Percentiles rank a stretch among this genome's conserved stretches.
Conservation (phyloP, 2,888 invertebrate species). For the Andrena hattorfiana region DNA sequence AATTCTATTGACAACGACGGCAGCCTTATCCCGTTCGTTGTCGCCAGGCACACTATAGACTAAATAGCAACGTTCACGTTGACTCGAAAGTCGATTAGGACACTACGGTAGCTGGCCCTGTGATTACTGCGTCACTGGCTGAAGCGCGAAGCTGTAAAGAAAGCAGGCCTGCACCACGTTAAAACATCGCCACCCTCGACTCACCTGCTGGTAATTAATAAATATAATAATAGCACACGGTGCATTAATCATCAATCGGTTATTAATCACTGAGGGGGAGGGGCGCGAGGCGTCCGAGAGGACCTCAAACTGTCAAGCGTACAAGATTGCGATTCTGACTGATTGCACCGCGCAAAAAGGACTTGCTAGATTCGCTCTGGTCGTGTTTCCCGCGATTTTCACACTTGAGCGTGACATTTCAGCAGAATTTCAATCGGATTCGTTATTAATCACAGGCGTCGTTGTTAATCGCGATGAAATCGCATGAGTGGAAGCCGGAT, state of each 20-base stretch:
- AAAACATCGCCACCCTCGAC: constrained; percentile 71
- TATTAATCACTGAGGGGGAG: constrained; percentile 55
- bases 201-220: constrained; percentile 77
- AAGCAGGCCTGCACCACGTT: constrained; percentile 82
- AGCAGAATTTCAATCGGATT: constrained; percentile 33
- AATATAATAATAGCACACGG: constrained; percentile 50
- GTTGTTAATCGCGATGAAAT: constrained; percentile 65
- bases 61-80: constrained; percentile 54
- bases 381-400: not conserved
- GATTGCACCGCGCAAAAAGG: not conserved
- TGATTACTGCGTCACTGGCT: constrained; percentile 74
- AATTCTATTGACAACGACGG: constrained; percentile 42
- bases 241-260: constrained; percentile 52
- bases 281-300: constrained; percentile 1
- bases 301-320: constrained; percentile 52
- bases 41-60: constrained; percentile 56
- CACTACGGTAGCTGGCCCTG: constrained; percentile 70
- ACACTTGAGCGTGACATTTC: constrained; percentile 52
- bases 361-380: not conserved
- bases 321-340: constrained; percentile 27
- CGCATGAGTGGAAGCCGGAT: constrained; percentile 51
- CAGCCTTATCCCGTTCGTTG: constrained; percentile 49
- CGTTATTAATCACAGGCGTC: constrained; percentile 59
- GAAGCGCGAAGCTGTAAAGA: constrained; percentile 78
- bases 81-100: constrained; percentile 49